Base-by-base conservation (phyloP, 2,888 invertebrate genomes). In the Cabera pusaria region DNA sequence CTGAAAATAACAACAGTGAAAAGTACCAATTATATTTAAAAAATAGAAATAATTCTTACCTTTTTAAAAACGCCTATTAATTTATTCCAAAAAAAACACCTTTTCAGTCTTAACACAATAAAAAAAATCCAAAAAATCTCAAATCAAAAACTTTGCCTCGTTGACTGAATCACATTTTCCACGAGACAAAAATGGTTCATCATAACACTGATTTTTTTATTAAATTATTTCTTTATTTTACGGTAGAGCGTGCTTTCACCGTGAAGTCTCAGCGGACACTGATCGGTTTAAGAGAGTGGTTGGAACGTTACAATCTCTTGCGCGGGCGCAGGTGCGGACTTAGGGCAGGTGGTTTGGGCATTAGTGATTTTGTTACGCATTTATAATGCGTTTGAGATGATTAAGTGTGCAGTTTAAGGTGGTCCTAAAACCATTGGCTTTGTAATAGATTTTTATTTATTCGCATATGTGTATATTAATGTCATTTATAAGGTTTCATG, bases 91-190 rank as follows among this genome's bases (percentile, higher is more conserved):
- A 47, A 53, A 54, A 46, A 49, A 49, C 50, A 55, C 64, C 61
- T 50, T 20, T 16, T 18, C 22, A 33, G 23, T 24, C 24, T 34
- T 7, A 12, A 22, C 50, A 52, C 64, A 58, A 57, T 59, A 67
- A 56, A 49, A 45, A 52, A 49, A 45, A 52, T 58, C 46, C 41
- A 53, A 62, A 52, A 55, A 50, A 46, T 36, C 39, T 51, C 47
- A 54, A 34, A 52, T 49, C 22, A 53, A 54, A 41, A 61, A 52
- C 59, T 53, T 61, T 24, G 52, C 53, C 56, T 67, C 67, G 66
- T 70, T 65, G 84, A 82, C 75, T 77, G 84, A 84, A 83, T 82
- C 84, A 86, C 86, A 86, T 86, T 86, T 86, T 86, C 77, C 72
- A 55, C 69, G 56, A 56, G 66, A 69, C 68, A 82, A 85, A 85